phyloP scores from a whole-genome alignment of 2,797 vertebrate genomes.

The Hyperoplus lanceolatus region DNA sequence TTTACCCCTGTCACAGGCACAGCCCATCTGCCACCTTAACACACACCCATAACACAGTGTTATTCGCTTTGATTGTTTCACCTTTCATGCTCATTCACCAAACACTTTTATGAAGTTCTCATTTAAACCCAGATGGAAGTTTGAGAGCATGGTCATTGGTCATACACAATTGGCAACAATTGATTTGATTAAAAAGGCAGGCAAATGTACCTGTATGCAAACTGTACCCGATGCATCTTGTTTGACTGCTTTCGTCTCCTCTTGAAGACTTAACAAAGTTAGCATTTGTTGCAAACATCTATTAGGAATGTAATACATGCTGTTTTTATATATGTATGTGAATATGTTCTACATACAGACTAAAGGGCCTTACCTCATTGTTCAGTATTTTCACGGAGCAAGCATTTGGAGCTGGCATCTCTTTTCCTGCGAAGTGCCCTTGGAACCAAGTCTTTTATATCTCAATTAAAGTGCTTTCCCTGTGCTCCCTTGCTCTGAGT shows the following conservation, averaged over 20 bases:
- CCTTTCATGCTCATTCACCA: conserved; percentile 12
- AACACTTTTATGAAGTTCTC: conserved; percentile 42
- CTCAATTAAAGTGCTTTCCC: conserved; percentile 87
- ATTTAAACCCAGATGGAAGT: conserved; percentile 55
- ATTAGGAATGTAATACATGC: conserved; percentile 62
- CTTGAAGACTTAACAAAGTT: conserved; percentile 47
- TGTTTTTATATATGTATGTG: conserved; percentile 12
- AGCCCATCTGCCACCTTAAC: conserved; percentile 42
- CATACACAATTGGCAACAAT: conserved; percentile 27
- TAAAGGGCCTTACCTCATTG: conserved; percentile 55
- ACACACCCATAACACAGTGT: conserved; percentile 20
- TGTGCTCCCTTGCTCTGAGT: conserved; percentile 73
- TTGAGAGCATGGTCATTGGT: conserved; percentile 22
- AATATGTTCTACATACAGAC: conserved; percentile 61
- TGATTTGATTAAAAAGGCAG: conserved; percentile 43
- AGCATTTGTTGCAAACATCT: conserved; percentile 53
- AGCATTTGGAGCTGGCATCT: conserved; percentile 72
- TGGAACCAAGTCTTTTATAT: conserved; percentile 83
- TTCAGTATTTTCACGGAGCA: conserved; percentile 73
- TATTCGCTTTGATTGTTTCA: conserved; percentile 17
- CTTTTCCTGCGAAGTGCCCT: conserved; percentile 79
- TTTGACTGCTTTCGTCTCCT: conserved; percentile 35
- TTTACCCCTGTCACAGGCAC: conserved; percentile 26
- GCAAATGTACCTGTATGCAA: conserved; percentile 68
- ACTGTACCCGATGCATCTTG: conserved; percentile 46